Evolutionary conservation across 2,113 vertebrate species (phyloP), one percentile per base, ranked within the genome.

Genomic region (Hypanus sabinus): DNA sequence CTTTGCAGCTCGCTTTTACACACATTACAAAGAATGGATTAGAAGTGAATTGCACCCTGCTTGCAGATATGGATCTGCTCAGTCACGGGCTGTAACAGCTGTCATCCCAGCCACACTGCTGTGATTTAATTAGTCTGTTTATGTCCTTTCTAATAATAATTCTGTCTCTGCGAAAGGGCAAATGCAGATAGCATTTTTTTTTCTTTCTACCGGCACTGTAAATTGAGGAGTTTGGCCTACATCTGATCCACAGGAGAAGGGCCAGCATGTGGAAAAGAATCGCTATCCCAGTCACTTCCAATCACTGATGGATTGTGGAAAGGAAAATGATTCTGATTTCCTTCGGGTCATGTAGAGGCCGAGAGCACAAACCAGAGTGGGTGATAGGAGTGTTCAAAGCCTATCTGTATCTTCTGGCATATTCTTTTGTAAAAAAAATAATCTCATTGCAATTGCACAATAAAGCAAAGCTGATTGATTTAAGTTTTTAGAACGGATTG

Each of bases 131-230:
- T 99, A 99, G 98, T 98, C 98, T 99, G 98, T 99, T 99, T 99
- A 99, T 98, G 98, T 99, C 98, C 98, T 98, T 99, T 99, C 99
- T 99, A 99, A 99, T 99, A 99, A 99, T 99, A 99, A 99, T 98
- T 98, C 98, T 97, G 97, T 98, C 98, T 98, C 98, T 97, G 97
- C 98, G 98, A 98, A 99, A 98, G 98, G 98, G 98, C 98, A 98
- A 98, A 97, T 98, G 97, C 97, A 96, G 97, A 97, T 97, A 98
- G 97, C 97, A 97, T 97, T 97, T 97, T 95, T 95, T 97, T 96
- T 46, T 46, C 46, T 46, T 95, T 96, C 96, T 95, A 96, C 97
- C 97, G 96, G 95, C 97, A 97, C 96, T 96, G 95, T 95, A 97
- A 96, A 95, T 95, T 95, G 96, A 97, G 97, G 97, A 98, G 98